A percentile compares a stretch with the other conserved stretches of the same genome.
phyloP scores from a whole-genome alignment of 1,140 invertebrate genomes.

The Tetranychus urticae region DNA sequence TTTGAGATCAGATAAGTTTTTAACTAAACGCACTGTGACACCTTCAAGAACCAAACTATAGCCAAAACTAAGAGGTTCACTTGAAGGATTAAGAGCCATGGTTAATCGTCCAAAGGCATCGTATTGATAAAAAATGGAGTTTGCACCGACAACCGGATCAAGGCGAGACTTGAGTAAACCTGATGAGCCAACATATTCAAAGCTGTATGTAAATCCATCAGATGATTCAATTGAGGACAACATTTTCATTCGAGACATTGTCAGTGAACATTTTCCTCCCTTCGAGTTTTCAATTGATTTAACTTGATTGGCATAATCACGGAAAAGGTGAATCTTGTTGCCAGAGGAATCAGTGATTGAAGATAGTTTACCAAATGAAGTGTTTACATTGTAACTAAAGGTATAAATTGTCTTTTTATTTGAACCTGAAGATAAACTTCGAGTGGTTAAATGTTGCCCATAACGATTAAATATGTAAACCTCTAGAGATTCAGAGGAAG shows the following conservation, averaged over 20 bases:
- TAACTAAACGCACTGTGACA: no score
- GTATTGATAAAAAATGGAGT: slow-evolving; percentile 64
- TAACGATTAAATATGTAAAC: slow-evolving; percentile 70
- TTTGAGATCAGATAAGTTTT: no score
- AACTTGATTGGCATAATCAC: slow-evolving; percentile 45
- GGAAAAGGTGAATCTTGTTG: slow-evolving; percentile 69
- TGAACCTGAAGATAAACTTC: slow-evolving; percentile 59
- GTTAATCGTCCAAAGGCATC: slow-evolving; percentile 58
- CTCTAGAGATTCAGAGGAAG: slow-evolving; percentile 64
- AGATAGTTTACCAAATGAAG: slow-evolving; percentile 74
- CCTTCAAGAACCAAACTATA: no score
- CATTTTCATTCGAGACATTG: slow-evolving; percentile 29
- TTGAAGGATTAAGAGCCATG: not conserved
- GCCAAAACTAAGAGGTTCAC: slow-evolving; percentile 21
- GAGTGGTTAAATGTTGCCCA: slow-evolving; percentile 78
- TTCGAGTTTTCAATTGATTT: slow-evolving; percentile 82
- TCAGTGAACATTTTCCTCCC: slow-evolving; percentile 66
- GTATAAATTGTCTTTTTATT: slow-evolving; percentile 53
- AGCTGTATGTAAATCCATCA: slow-evolving; percentile 13
- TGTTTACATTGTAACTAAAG: slow-evolving; percentile 88
- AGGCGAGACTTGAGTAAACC: slow-evolving; percentile 43
- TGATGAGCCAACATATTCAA: slow-evolving; percentile 57
- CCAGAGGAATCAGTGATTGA: slow-evolving; percentile 74
- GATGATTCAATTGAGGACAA: slow-evolving; percentile 13
- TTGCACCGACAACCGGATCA: slow-evolving; percentile 33